Base-by-base conservation (phyloP, 2,797 vertebrate species). In the Borostomias antarcticus region DNA sequence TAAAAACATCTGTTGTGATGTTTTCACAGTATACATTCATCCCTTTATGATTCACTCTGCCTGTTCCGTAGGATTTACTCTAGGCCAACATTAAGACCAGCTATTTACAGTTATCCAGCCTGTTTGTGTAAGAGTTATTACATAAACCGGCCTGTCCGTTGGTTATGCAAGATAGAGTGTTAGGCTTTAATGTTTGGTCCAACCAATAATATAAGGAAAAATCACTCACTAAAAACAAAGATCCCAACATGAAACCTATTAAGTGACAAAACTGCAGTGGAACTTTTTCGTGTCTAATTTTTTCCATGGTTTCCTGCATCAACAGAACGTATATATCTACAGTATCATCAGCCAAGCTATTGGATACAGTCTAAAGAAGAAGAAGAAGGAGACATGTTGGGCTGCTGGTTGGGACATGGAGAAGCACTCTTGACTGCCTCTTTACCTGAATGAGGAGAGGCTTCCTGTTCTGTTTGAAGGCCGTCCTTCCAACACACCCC, bases 1-100 rank as follows among this genome's bases (percentile, higher is more conserved):
- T 25, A 37, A 47, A 47, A 68, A 74, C 25, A 58, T 74, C 74
- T 62, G 62, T 21, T 58, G 19, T 48, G 40, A 57, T 63, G 30
- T 54, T 19, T 52, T 13, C 35, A 17, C 47, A 56, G 61, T 37
- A 48, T 53, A 60, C 13, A 29, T 51, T 47, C 59, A 45, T 45
- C 37, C 30, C n/a, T 47, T 56, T 52, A 37, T 58, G 68, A 32
- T 58, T 66, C 54, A 54, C 43, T 45, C 61, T 25, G 23, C 33
- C 45, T 32, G 62, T 58, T 62, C 67, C 29, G 10, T 53, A 19
- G 33, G 28, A 43, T 52, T 40, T 53, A 45, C 15, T 29, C 3
- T 58, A 25, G 28, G n/a, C n/a, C n/a, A 25, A 52, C 53, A 29
- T 28, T 7, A 13, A 52, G 19, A 5, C 13, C 25, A 32, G 50